Evolutionary conservation across 2,797 vertebrate species (phyloP), one percentile per base, ranked within the genome.

Genomic region (Pseudochromis fuscus): DNA sequence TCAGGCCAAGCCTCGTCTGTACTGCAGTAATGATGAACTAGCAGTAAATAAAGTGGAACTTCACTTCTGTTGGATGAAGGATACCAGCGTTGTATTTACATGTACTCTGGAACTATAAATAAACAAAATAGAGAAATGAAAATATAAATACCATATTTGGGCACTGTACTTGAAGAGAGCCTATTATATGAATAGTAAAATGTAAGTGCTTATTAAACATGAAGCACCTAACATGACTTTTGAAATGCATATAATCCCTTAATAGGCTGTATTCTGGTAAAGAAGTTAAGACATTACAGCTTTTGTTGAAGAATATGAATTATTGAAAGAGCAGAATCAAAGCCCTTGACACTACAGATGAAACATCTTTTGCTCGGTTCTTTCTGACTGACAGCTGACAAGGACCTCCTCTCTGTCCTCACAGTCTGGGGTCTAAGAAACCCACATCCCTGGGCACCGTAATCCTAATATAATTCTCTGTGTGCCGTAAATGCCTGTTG

Each of bases 381-480:
- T 33, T 61, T 15, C 50, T 86, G 87, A 91, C 64, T 83, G 90
- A 88, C 88, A 87, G 72, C 84, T 83, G 87, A 87, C 79, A 77
- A 80, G 67, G 70, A 70, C 73, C 79, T 82, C 59, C 58, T 66
- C 75, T 28, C 86, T 69, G 83, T 82, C 59, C 58, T 66, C 75
- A 31, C 86, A 72, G 83, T 44, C 46, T 33, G 75, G 59, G 80
- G 82, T 89, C 79, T 86, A 30, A 77, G 85, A 88, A 83, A 77
- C 62, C 51, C 71, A 75, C 23, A 61, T 83, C 66, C 67, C 71
- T 45, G 50, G 68, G 61, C 75, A 67, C 50, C 28, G 63, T 86
- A 84, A 89, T 87, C 83, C 85, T 79, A 60, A 84, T 80, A 81
- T 86, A 75, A 90, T 85, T 77, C 70, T 79, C 67, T 38, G 35